Conservation (phyloP, 1,140 invertebrate species). For the Drosophila novamexicana region DNA sequence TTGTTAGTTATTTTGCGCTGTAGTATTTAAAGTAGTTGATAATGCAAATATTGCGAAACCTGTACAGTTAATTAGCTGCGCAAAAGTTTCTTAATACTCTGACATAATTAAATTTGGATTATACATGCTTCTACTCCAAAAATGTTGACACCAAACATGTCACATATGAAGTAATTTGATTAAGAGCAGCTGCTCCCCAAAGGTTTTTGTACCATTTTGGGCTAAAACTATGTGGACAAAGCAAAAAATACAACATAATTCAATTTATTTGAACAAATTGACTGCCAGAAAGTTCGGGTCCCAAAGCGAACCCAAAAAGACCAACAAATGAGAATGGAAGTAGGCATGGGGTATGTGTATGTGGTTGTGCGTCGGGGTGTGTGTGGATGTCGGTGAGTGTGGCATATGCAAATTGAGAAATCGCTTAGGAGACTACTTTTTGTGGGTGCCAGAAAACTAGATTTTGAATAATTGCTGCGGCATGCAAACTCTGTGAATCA, state of each 20-base stretch:
- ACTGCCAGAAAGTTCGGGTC: constrained; percentile 57
- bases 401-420: constrained; percentile 79
- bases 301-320: constrained; percentile 40
- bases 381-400: constrained; percentile 28
- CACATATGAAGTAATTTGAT: constrained; percentile 61
- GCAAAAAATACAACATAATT: constrained; percentile 56
- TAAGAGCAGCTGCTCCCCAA: constrained; percentile 41
- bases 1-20: no score
- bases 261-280: constrained; percentile 81
- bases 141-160: constrained; percentile 51
- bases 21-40: neutral
- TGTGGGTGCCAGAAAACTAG: constrained; percentile 53
- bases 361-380: neutral
- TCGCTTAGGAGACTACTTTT: constrained; percentile 63
- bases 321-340: constrained; percentile 23
- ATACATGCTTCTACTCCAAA: constrained; percentile 1
- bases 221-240: constrained; percentile 33
- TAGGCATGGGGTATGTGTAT: neutral
- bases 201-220: constrained; percentile 39
- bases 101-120: neutral
- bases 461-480: constrained; percentile 65
- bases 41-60: constrained; percentile 2
- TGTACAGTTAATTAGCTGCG: constrained; percentile 9
- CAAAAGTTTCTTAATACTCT: neutral
- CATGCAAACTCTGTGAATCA: constrained; percentile 52